Evolutionary conservation across 92 coral and sea anemone species (phyloP).

Genomic region (Phenganax subtilis): DNA sequence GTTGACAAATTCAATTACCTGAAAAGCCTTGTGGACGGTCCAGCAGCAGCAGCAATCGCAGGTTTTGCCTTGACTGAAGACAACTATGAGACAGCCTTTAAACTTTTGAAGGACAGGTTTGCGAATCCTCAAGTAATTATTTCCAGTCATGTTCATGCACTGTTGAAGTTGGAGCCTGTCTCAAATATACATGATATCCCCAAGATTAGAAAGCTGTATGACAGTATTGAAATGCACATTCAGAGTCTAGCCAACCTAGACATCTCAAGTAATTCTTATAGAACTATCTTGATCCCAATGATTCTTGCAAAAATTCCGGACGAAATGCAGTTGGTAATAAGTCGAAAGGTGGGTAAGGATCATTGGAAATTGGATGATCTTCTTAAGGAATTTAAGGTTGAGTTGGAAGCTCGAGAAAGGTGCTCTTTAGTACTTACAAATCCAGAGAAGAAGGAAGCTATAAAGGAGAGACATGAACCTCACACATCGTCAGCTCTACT

Average conservation of each 20-base stretch:
- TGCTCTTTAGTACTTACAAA: no score
- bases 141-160: constrained; percentile 48
- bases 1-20: no score
- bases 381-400: constrained; percentile 19
- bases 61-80: constrained; percentile 16
- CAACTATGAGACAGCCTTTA: constrained; percentile 23
- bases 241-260: constrained; percentile 35
- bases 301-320: constrained; percentile 44
- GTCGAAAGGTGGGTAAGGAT: no score
- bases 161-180: constrained; percentile 37
- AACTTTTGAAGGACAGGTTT: constrained; percentile 29
- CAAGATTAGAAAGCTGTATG: no score
- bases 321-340: constrained; percentile 43
- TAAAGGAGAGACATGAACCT: no score
- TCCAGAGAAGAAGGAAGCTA: no score
- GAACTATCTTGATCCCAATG: no score
- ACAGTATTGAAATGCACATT: constrained; percentile 43
- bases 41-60: constrained; percentile 14
- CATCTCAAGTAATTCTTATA: no score
- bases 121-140: constrained; percentile 45
- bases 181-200: constrained; percentile 18
- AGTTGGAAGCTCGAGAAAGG: constrained; percentile 48
- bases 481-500: no score
- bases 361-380: constrained; percentile 38
- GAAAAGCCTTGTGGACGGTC: no score